Base-by-base conservation (phyloP, 2,113 vertebrate species). In the Oryzias melastigma region DNA sequence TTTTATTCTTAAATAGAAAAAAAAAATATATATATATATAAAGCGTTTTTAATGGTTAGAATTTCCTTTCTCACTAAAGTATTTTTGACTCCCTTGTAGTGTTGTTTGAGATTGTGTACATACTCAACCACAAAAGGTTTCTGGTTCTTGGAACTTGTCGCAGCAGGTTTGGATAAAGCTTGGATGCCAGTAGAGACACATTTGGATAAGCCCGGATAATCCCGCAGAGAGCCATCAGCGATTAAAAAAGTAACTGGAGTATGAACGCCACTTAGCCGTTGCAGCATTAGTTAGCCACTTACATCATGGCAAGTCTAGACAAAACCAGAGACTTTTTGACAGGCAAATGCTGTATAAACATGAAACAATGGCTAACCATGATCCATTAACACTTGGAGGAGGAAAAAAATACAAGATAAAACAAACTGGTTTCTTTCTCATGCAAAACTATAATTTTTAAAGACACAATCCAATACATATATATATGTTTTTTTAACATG, bases 201-300 rank as follows among this genome's bases (percentile, higher is more conserved):
- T 60, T 15, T 4, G 49, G 55, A 77, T 84, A 80, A 87, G 77
- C 71, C 65, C 75, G 50, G 44, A 62, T 73, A 58, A 78, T 54
- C 65, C 58, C 42, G 50, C 65, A 48, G 5, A 62, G 65, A 77
- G 59, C 48, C 42, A 24, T 12, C 35, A 51, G 44, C 59, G 77
- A 66, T 73, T 71, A 71, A 65, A 57, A 65, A 63, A 60, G 52
- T 69, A 52, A 78, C 81, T 42, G 41, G 47, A 47, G 66, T 66
- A 19, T 52, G 65, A 62, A 76, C 49, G 46, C 55, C 61, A 62
- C 69, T 73, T 73, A 60, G 59, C 49, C 49, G 27, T 52, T 20
- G 54, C 69, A 75, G 42, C 57, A 65, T 71, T 19, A 67, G 49
- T 29, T 46, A 25, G 43, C 18, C 19, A 2, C 24, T 48, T 14